Evolutionary conservation across 1,140 invertebrate genomes (phyloP).

Genomic region (Saccostrea glomerata): DNA sequence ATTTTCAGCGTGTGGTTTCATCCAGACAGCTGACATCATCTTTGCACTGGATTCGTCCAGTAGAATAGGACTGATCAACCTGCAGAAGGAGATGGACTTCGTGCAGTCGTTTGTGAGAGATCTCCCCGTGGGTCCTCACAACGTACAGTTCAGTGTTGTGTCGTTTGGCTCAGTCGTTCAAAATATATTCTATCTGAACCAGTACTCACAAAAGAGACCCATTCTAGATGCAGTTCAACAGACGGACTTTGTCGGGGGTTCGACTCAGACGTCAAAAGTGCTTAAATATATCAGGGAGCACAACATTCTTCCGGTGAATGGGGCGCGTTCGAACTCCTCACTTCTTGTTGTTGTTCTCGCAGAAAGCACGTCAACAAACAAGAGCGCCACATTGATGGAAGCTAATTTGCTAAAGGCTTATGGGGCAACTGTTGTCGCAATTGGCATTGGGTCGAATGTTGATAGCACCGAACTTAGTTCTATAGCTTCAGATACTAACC

Average conservation of each 20-base stretch:
- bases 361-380: conserved; percentile 61
- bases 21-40: conserved; percentile 64
- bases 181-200: conserved; percentile 56
- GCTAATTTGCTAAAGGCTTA: conserved; percentile 55
- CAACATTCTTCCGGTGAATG: conserved; percentile 49
- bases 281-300: conserved; percentile 55
- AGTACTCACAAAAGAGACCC: conserved; percentile 43
- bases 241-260: conserved; percentile 39
- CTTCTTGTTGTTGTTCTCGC: conserved; percentile 62
- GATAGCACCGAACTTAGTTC: conserved; percentile 58
- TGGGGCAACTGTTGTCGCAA: conserved; percentile 51
- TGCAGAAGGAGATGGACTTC: conserved; percentile 59
- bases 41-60: conserved; percentile 65
- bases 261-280: conserved; percentile 57
- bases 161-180: conserved; percentile 49
- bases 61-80: conserved; percentile 58
- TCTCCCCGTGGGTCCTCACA: conserved; percentile 57
- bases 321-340: conserved; percentile 54
- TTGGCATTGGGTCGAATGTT: conserved; percentile 60
- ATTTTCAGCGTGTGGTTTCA: conserved; percentile 53
- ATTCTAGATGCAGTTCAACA: conserved; percentile 48
- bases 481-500: conserved; percentile 61
- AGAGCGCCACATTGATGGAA: conserved; percentile 41
- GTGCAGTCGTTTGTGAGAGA: conserved; percentile 55
- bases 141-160: conserved; percentile 61